These are phyloP conservation scores for Lasaia peninsularis DNA, from an alignment of 1,140 invertebrate genomes.

Conservation along the genomic window DNA sequence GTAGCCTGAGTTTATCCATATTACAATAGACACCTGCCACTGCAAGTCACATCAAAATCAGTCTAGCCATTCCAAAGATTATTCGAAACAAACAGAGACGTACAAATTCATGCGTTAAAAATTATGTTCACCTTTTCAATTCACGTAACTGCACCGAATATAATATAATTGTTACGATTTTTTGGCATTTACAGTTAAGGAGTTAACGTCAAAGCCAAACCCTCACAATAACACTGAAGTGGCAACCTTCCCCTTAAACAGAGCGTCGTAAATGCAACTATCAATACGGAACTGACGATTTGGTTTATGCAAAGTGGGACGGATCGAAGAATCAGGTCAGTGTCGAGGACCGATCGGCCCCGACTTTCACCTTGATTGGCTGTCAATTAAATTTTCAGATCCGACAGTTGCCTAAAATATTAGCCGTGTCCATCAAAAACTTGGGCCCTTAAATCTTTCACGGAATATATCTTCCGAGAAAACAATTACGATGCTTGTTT, in stretches of 20 bases:
- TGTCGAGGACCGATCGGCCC: conserved; percentile 22
- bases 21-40: no score
- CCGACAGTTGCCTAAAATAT: conserved; percentile 32
- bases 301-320: conserved; percentile 37
- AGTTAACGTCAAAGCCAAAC: background rate
- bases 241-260: no score
- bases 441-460: conserved; percentile 5
- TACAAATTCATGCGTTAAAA: no score
- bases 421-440: conserved; percentile 21
- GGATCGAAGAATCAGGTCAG: conserved; percentile 27
- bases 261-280: background rate
- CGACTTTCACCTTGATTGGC: conserved; percentile 48
- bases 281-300: conserved; percentile 20
- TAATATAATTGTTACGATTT: no score
- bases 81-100: no score
- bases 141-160: no score
- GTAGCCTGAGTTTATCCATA: no score
- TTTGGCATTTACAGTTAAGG: no score
- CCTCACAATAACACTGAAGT: no score
- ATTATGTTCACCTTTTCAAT: no score
- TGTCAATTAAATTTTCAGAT: conserved; percentile 37
- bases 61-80: no score
- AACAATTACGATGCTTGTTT: background rate
- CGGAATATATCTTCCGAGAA: background rate
- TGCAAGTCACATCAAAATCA: no score